Evolutionary conservation across 1,140 invertebrate species (phyloP), one percentile per base, ranked within the genome.

Genomic region (Agrypnia vestita): DNA sequence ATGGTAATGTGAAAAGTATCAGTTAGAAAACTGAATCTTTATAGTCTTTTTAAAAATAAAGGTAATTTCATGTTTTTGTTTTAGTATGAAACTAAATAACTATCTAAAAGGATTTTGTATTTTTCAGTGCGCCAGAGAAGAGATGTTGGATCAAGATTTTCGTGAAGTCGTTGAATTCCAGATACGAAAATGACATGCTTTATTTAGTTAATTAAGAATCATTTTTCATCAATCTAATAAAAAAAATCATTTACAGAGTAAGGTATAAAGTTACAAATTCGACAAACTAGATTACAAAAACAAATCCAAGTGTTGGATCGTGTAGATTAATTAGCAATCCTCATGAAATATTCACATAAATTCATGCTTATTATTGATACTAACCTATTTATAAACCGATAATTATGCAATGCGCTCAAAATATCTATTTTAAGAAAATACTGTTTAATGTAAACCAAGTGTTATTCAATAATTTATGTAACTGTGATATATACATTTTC

Each of bases 341-440:
- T 1, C 17, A 25, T 9, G 13, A 47, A 64, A 64, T 25, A n/a
- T 59, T 76, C 44, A 8, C 10, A n/a, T 77, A 43, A 21, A 51
- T 21, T 78, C 64, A 78, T 71, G 53, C 76, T 71, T 71, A 71
- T 25, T 53, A 74, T 74, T 53, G 71, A 74, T 77, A 83, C 82
- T 83, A 83, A 83, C 82, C 72, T 83, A 83, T 83, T 83, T 83
- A 83, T 83, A 80, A 62, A 79, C 49, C 84, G 84, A 86, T 84
- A 84, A 86, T 11, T 85, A 88, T 84, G 85, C 86, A 84, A 87
- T 84, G 85, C 84, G 86, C 85, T 87, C 81, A 84, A 85, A 84
- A 76, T 69, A 84, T 53, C 71, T 61, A 64, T 1, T 49, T 71
- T 71, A 71, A 76, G 81, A 62, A 76, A 80, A 64, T 69, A 77